A percentile compares a stretch with the other conserved stretches of the same genome.
Conservation (phyloP, 2,888 invertebrate species). For the Lagria hirta region DNA sequence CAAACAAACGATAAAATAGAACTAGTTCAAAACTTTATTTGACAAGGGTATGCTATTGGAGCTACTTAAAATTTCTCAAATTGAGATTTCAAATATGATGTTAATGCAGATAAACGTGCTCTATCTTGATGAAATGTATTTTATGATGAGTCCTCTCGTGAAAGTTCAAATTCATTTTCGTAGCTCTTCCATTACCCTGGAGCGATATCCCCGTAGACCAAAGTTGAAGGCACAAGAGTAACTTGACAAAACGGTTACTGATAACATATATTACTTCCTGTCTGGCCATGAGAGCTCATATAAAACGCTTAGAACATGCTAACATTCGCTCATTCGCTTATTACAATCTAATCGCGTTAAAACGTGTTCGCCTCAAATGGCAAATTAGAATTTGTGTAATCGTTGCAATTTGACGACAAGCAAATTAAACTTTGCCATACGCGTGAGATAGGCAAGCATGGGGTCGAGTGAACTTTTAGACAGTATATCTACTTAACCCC, state of each 20-base stretch:
- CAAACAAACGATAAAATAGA: too few relatives aligned
- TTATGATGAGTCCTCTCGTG: constrained; percentile 33
- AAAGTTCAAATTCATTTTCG: constrained; percentile 42
- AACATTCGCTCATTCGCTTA: neutral
- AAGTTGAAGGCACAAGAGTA: constrained; percentile 40
- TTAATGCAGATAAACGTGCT: too few relatives aligned
- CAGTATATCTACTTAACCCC: constrained; percentile 9
- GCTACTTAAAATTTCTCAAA: too few relatives aligned
- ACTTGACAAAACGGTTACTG: constrained; percentile 46
- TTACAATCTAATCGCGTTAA: too few relatives aligned
- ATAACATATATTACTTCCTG: constrained; percentile 43
- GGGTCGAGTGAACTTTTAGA: too few relatives aligned
- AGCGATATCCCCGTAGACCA: constrained; percentile 42
- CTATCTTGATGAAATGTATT: constrained; percentile 40
- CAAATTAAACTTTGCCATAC: neutral
- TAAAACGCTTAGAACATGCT: constrained; percentile 38
- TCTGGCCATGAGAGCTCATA: constrained; percentile 30
- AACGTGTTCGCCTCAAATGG: too few relatives aligned
- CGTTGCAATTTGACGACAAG: neutral
- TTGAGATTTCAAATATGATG: too few relatives aligned
- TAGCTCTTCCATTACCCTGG: constrained; percentile 42
- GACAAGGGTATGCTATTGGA: too few relatives aligned
- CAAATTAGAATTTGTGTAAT: too few relatives aligned
- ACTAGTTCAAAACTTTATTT: too few relatives aligned
- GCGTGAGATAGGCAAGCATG: too few relatives aligned